Base-by-base conservation (phyloP, 2,113 vertebrate genomes). In the Sciurus niger region DNA sequence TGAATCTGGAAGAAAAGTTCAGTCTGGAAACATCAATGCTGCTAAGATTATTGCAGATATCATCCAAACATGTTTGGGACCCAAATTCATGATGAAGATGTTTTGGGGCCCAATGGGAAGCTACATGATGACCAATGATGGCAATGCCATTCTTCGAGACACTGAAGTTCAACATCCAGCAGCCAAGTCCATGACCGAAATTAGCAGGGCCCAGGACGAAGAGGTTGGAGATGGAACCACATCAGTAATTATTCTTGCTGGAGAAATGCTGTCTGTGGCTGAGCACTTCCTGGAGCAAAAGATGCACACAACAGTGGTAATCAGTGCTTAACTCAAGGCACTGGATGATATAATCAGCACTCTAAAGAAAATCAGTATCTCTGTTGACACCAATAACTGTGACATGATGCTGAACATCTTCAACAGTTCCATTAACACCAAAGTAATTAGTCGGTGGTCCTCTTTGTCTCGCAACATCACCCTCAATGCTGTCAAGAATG, bases 201-300 rank as follows among this genome's bases (percentile, higher is more conserved):
- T 22, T 58, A 58, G 55, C 55, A 99, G 99, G 34, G 99, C 99
- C 0, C 99, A 99, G 92, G 99, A 99, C 8, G 99, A 99, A 93
- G 99, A 99, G 93, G 99, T 99, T 55, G 99, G 99, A 90, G 99
- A 99, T 28, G 99, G 99, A 58, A 99, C 99, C 94, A 99, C 99
- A 0, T 99, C 99, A 0, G 99, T 99, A 63, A 99, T 99, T 97
- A 99, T 99, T 96, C 55, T 58, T 58, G 55, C 55, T 58, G 20
- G 18, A 24, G 18, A 58, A 58, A 58, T 58, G 55, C 55, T 99
- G 3, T 98, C 99, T 0, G 99, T 99, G 2, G 99, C 99, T 0
- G 99, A 99, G 96, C 99, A 99, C 96, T 99, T 99, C 97, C 98
- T 99, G 25, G 99, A 99, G 94, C 99, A 99, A 98, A 99, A 99